A percentile compares a stretch with the other conserved stretches of the same genome.
These are phyloP conservation scores for Pinna nobilis DNA, from an alignment of 1,140 invertebrate genomes.

Conservation along the genomic window DNA sequence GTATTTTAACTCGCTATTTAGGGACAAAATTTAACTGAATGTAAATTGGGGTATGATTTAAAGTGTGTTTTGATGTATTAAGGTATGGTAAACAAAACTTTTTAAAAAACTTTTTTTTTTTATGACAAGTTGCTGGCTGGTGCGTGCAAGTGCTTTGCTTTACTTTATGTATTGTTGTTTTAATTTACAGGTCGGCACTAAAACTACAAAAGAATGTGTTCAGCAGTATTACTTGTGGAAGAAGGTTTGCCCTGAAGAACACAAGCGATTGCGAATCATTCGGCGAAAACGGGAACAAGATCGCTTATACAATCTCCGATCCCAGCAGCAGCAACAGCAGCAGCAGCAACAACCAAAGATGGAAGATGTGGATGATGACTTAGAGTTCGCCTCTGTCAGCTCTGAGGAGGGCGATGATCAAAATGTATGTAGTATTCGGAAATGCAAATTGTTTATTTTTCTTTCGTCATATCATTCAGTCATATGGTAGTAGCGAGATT, in stretches of 20 bases:
- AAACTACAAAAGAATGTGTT: conserved; percentile 94
- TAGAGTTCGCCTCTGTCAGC: conserved; percentile 46
- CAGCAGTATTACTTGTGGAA: conserved; percentile 99
- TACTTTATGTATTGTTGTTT: background rate
- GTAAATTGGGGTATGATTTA: no score
- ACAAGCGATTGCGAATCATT: conserved; percentile 80
- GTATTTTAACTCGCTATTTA: no score
- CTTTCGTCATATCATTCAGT: no score
- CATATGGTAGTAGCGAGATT: no score
- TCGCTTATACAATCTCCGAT: conserved; percentile 72
- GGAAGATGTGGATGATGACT: conserved; percentile 30
- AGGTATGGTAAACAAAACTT: no score
- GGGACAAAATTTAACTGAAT: no score
- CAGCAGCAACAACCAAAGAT: conserved; percentile 18
- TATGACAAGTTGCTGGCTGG: no score
- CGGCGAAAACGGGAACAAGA: conserved; percentile 75
- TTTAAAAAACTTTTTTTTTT: no score
- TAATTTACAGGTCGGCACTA: conserved; percentile 84
- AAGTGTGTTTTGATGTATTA: no score
- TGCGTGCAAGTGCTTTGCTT: background rate
- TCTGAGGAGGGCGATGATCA: conserved; percentile 47
- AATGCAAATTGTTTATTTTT: background rate
- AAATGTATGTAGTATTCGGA: conserved; percentile 16
- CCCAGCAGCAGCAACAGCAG: conserved; percentile 45
- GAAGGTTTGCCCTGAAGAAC: conserved; percentile 86